A percentile compares a stretch with the other conserved stretches of the same genome.
Evolutionary conservation across 2,113 vertebrate species (phyloP).

Genomic region (Piaya cayana): DNA sequence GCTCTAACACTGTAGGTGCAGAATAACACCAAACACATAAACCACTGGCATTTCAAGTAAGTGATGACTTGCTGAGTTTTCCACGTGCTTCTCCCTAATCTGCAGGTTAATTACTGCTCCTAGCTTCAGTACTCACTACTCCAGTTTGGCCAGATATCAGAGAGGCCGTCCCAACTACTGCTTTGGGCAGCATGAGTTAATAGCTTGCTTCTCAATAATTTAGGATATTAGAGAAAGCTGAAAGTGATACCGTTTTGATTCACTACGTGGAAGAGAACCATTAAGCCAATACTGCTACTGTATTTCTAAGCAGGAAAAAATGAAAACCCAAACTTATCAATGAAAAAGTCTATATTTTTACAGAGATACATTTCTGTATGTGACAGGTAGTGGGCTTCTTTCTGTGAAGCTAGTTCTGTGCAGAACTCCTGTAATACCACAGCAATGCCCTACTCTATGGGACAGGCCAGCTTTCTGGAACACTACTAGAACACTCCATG

Average conservation of each 20-base stretch:
- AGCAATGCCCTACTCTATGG: neutral
- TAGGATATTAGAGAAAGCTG: neutral
- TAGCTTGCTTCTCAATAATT: neutral
- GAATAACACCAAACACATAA: neutral
- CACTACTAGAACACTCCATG: neutral
- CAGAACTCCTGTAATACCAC: neutral
- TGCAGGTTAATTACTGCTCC: neutral
- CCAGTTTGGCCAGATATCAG: constrained; percentile 22
- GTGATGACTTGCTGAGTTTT: neutral
- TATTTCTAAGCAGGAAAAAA: neutral
- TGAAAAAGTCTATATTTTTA: neutral
- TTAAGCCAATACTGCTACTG: neutral
- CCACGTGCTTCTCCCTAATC: neutral
- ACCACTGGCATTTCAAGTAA: neutral
- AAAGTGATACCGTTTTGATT: neutral
- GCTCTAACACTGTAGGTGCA: neutral
- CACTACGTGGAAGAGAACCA: neutral
- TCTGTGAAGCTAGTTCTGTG: neutral
- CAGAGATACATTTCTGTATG: neutral
- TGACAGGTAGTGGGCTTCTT: neutral
- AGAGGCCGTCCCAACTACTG: neutral
- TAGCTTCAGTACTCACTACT: neutral
- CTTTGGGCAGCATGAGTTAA: neutral
- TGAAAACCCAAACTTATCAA: neutral
- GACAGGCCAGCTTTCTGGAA: neutral